These are phyloP conservation scores for Entomyzon cyanotis DNA, from an alignment of 2,113 vertebrate species.

Conservation along the genomic window DNA sequence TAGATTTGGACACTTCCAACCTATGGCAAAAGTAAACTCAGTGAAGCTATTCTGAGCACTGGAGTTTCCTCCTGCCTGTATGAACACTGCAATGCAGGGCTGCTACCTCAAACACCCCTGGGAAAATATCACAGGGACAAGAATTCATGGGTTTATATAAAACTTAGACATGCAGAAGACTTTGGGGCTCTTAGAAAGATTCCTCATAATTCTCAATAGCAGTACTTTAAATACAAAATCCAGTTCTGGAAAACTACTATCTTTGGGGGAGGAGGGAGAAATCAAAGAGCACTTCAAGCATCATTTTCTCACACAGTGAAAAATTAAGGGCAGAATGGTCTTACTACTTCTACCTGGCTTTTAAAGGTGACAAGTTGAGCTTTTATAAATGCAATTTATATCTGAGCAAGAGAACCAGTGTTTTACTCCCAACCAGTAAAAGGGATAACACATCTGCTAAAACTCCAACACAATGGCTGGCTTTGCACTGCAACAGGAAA, in stretches of 20 bases:
- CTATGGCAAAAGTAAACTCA: background rate
- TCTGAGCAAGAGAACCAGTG: constrained; percentile 51
- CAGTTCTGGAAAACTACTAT: constrained; percentile 11
- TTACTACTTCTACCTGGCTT: constrained; percentile 52
- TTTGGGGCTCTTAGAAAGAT: background rate
- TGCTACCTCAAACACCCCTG: background rate
- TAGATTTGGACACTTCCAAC: background rate
- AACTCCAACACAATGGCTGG: constrained; percentile 70
- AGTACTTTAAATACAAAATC: background rate
- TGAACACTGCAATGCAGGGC: background rate
- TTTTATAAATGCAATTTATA: constrained; percentile 68
- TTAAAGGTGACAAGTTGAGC: constrained; percentile 60
- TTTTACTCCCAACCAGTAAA: constrained; percentile 60
- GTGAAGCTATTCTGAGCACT: background rate
- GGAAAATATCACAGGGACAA: background rate
- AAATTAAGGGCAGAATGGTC: constrained; percentile 54
- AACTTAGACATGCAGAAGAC: background rate
- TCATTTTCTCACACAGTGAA: constrained; percentile 35
- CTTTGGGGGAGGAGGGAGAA: background rate
- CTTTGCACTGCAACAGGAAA: constrained; percentile 75
- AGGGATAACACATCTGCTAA: constrained; percentile 74
- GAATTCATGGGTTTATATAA: background rate
- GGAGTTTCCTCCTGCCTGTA: background rate
- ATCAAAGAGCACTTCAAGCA: constrained; percentile 41
- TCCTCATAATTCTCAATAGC: background rate